Evolutionary conservation across 1,140 invertebrate genomes (phyloP).

Genomic region (Scaptomyza montana): DNA sequence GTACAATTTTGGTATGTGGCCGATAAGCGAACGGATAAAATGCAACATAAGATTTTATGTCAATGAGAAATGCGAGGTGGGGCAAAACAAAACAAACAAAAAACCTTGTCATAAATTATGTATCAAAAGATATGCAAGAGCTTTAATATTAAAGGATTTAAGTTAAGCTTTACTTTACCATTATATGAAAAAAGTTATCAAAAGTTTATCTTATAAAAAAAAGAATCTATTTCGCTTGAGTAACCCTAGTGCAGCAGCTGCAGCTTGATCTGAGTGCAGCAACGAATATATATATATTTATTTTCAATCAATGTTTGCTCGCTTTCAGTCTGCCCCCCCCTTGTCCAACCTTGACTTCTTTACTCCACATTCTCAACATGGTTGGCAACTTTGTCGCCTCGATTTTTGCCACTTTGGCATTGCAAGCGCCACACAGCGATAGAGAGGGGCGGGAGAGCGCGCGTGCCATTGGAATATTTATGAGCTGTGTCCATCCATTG

Average conservation of each 20-base stretch:
- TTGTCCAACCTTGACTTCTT: neutral
- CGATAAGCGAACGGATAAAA: constrained; percentile 2
- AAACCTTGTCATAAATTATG: no score
- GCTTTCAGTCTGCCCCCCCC: neutral
- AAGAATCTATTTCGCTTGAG: neutral
- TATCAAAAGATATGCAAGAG: no score
- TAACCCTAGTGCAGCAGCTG: constrained; percentile 25
- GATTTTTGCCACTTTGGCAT: constrained; percentile 20
- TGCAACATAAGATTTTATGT: constrained; percentile 5
- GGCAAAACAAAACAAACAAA: no score
- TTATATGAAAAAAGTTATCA: no score
- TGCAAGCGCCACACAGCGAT: no score
- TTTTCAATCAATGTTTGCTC: constrained; percentile 71
- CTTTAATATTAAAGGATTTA: no score
- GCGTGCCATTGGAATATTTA: constrained; percentile 79
- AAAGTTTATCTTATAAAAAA: no score
- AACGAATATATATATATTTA: constrained; percentile 50
- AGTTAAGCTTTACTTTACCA: no score
- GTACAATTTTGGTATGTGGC: no score
- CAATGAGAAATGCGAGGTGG: no score
- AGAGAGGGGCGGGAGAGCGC: constrained; percentile 40
- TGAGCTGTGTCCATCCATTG: constrained; percentile 60
- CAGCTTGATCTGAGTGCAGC: neutral
- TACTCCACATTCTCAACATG: constrained; percentile 26
- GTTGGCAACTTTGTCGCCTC: constrained; percentile 45